Evolutionary conservation across 2,888 invertebrate genomes (phyloP), one percentile per base, ranked within the genome.

Genomic region (Harpalus rubripes): DNA sequence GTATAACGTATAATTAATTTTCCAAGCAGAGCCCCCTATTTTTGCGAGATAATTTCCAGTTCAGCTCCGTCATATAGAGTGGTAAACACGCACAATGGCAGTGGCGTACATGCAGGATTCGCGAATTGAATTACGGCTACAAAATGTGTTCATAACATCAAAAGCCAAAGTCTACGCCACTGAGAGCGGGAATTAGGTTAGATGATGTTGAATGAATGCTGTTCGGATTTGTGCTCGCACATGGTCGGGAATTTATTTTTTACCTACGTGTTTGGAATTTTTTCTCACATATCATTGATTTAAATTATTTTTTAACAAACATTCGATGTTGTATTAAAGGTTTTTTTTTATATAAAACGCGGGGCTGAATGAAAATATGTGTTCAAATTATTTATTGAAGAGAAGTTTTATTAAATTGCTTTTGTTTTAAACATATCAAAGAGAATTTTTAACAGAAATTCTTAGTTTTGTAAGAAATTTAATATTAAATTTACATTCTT

Each of bases 11-110:
- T 58, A 78, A 56, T 78, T 78, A 78, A 78, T 78, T 78, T 58
- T 22, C 78, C 78, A 78, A 78, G 78, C 78, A 58, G 26, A 26
- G 32, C 26, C 56, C 58, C 32, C 15, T 32, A 78, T 76, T 76
- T 76, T 76, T 76, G 52, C 76, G 52, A 76, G 76, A 76, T 76
- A 58, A 78, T 78, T 78, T 78, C 44, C 44, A 74, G 41, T 74
- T 74, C 52, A 74, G 72, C 72, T 74, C 72, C 72, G 41, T 74
- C 44, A 44, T 78, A 59, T 59, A 78, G 58, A 78, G 78, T 59
- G 32, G 78, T 59, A 78, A 78, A 78, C 58, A 58, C 78, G 59
- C 56, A 78, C 59, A 56, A 59, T 78, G 58, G 58, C 58, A 58
- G 78, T 22, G 58, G 58, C 78, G 78, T 74, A 41, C 44, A 44